Evolutionary conservation across 2,888 invertebrate species (phyloP).

Genomic region (Brachypalpus laphriformis): DNA sequence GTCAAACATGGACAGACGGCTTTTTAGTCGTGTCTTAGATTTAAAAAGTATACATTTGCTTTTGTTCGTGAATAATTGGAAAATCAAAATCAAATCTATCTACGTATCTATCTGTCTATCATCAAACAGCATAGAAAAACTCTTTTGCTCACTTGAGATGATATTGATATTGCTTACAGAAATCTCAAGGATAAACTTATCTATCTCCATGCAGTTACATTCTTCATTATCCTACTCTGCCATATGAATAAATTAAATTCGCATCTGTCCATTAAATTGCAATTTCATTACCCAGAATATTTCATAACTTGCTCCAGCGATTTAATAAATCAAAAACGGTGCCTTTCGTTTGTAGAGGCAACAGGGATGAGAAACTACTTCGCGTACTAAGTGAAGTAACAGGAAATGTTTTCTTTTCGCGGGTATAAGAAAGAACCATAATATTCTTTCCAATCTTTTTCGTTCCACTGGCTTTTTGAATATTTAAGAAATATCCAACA

Average conservation of each 20-base stretch:
- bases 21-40: no score
- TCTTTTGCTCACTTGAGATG: no score
- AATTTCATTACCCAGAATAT: conserved; percentile 45
- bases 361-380: conserved; percentile 22
- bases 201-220: neutral
- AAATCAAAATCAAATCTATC: no score
- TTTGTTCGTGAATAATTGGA: no score
- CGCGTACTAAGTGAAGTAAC: neutral
- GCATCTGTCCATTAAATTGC: conserved; percentile 35
- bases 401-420: neutral
- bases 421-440: conserved; percentile 6
- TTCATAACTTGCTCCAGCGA: conserved; percentile 26
- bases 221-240: no score
- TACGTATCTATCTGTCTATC: no score
- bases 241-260: conserved; percentile 41
- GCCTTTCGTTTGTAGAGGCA: neutral
- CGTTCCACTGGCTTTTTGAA: conserved; percentile 38
- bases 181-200: neutral
- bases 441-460: conserved; percentile 59
- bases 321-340: conserved; percentile 50
- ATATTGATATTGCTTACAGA: no score
- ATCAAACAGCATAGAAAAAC: no score
- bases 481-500: conserved; percentile 35
- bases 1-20: no score
- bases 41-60: no score